These are phyloP conservation scores for Hoplostethus atlanticus DNA, from an alignment of 2,797 vertebrate species.

Conservation along the genomic window DNA sequence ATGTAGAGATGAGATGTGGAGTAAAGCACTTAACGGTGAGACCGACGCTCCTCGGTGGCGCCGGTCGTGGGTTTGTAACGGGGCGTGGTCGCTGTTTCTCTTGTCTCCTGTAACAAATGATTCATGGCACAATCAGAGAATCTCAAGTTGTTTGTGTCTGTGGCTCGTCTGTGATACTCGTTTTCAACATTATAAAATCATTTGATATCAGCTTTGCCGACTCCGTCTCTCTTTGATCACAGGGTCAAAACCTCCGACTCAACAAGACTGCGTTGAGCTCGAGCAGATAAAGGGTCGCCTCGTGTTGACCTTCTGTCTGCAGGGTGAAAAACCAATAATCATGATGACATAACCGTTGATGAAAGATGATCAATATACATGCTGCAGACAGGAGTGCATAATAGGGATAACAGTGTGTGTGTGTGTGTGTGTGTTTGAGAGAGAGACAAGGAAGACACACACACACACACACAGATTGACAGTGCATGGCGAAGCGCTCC, in stretches of 20 bases:
- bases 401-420: neutral
- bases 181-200: constrained; percentile 68
- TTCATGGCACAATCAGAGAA: constrained; percentile 74
- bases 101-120: constrained; percentile 70
- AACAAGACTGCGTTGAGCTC: no score
- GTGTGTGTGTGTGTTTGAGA: constrained; percentile 6
- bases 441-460: neutral
- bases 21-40: neutral
- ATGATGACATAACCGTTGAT: constrained; percentile 55
- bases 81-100: constrained; percentile 57
- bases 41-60: constrained; percentile 35
- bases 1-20: constrained; percentile 61
- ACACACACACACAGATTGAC: constrained; percentile 50
- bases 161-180: constrained; percentile 66
- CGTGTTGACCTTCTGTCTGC: no score
- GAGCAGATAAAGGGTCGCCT: no score
- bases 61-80: constrained; percentile 49
- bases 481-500: constrained; percentile 50
- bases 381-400: constrained; percentile 19
- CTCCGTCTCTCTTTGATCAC: constrained; percentile 20
- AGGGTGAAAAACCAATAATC: neutral
- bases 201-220: constrained; percentile 61
- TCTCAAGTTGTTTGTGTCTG: constrained; percentile 74
- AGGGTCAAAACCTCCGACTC: no score
- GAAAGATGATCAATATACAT: constrained; percentile 4